A percentile compares a stretch with the other conserved stretches of the same genome.
These are phyloP conservation scores for Podarcis muralis DNA, from an alignment of 2,113 vertebrate species.

Conservation along the genomic window DNA sequence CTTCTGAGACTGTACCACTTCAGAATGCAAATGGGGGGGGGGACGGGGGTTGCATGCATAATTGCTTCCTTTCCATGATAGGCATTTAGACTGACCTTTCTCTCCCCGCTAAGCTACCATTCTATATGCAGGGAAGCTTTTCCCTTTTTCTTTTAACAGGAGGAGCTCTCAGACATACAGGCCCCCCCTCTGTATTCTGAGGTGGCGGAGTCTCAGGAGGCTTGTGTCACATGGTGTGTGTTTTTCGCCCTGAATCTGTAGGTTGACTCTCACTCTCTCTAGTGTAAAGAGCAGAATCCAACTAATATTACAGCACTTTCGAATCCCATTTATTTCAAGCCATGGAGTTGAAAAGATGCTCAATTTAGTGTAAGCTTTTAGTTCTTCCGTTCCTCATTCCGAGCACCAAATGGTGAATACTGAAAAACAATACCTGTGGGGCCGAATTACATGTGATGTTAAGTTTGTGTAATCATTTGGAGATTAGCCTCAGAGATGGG, in stretches of 20 bases:
- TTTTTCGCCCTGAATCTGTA: not conserved
- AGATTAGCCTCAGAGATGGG: too few relatives aligned
- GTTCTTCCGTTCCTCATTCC: not conserved
- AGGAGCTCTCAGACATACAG: not conserved
- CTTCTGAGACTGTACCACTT: not conserved
- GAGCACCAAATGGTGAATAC: not conserved
- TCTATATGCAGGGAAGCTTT: not conserved
- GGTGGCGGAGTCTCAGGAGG: not conserved
- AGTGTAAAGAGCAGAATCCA: not conserved
- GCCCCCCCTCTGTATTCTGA: not conserved
- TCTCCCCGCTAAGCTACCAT: not conserved
- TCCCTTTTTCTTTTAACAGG: not conserved
- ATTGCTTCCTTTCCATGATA: not conserved
- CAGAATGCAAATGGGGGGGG: not conserved
- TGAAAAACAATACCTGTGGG: not conserved
- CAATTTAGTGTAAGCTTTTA: too few relatives aligned
- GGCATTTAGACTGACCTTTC: too few relatives aligned
- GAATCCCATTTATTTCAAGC: not conserved
- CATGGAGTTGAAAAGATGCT: not conserved
- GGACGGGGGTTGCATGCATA: not conserved
- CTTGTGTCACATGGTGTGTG: not conserved
- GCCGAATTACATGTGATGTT: not conserved
- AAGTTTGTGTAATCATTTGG: too few relatives aligned
- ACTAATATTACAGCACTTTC: not conserved
- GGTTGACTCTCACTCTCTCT: not conserved